Evolutionary conservation across 2,888 invertebrate genomes (phyloP), one percentile per base, ranked within the genome.

Genomic region (Mythimna loreyi): DNA sequence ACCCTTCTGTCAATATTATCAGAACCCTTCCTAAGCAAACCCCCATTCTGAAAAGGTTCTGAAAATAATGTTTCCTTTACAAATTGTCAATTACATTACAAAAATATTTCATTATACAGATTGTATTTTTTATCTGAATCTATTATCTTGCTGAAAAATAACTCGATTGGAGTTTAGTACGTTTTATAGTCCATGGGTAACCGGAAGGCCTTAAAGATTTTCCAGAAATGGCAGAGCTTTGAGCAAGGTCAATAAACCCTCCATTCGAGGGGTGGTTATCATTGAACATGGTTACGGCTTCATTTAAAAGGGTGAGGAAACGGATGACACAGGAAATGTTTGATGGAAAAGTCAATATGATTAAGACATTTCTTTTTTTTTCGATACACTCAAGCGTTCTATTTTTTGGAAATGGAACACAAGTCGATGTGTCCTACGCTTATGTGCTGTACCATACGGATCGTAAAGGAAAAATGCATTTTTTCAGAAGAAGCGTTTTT

Each of bases 181-280:
- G 19, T 58, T 71, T 62, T 59, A 59, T 30, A 60, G 53, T 21
- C 60, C 33, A 33, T 33, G 52, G 25, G 57, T 21, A 58, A 1
- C 4, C 28, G 8, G 28, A 7, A 8, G 7, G 11, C 33, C 65
- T 67, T 67, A 57, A 78, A 68, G 60, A 64, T 71, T 72, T 72
- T 55, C 59, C 66, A 62, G 68, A 40, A 66, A 61, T 58, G 23
- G 53, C 66, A 64, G 57, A 72, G 66, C 65, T 75, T 70, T 63
- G 66, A 59, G 13, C 40, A n/a, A 63, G 75, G 80, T 72, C 81
- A 77, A 69, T 77, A 67, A 74, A 71, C 81, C 67, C 40, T 63
- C 60, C 66, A 47, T 28, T 64, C 40, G 45, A 63, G 30, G 81
- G 76, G 23, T 40, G 58, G 55, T 43, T 66, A 62, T 62, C 65